Conservation (phyloP, 2,797 vertebrate genomes). For the Sebastes reedi region DNA sequence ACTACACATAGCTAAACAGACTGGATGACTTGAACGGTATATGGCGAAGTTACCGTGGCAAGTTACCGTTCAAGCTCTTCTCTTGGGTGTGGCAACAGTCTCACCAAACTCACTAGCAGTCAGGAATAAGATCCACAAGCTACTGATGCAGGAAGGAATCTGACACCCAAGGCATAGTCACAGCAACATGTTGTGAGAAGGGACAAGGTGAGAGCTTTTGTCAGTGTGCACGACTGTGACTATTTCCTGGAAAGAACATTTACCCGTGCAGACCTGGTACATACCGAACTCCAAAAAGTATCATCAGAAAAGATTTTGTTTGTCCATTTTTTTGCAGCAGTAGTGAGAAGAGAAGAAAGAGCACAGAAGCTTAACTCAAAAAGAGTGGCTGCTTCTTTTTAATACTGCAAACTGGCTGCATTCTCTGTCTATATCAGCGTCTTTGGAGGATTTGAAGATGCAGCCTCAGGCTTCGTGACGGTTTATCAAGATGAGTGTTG, state of each 20-base stretch:
- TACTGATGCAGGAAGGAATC: background rate
- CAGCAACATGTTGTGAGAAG: background rate
- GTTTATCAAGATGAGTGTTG: background rate
- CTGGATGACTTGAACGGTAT: background rate
- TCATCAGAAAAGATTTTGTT: no score
- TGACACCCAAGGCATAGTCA: background rate
- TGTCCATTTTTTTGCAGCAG: background rate
- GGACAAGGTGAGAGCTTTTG: background rate
- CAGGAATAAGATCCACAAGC: background rate
- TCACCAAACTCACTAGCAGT: background rate
- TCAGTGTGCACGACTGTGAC: background rate
- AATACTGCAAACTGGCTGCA: background rate
- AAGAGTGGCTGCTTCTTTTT: background rate
- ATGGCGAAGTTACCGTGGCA: background rate
- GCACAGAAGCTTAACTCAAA: background rate
- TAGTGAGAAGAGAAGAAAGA: background rate
- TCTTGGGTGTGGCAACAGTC: background rate
- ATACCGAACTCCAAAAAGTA: background rate
- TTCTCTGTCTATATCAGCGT: background rate
- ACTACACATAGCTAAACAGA: no score
- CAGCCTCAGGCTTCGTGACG: background rate
- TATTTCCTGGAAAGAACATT: background rate
- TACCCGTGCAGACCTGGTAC: no score
- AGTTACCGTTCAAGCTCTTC: background rate
- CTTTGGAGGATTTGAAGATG: background rate